Evolutionary conservation across 1,140 invertebrate species (phyloP).

Genomic region (Nymphalis io): DNA sequence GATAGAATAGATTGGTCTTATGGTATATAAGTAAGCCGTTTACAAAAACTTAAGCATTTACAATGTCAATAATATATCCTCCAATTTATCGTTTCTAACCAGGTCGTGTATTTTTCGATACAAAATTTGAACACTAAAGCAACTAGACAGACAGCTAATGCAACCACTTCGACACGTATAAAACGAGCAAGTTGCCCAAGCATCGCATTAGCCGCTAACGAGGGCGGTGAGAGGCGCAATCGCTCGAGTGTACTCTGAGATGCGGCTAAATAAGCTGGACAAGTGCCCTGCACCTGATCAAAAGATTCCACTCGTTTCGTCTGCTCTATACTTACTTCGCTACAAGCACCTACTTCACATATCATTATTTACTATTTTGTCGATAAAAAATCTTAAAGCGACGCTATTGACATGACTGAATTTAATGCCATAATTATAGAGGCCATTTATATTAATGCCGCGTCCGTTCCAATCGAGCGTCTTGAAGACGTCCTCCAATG

Average conservation of each 20-base stretch:
- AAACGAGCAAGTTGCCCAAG: constrained; percentile 24
- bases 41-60: no score
- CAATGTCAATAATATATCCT: no score
- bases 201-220: constrained; percentile 38
- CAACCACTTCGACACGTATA: constrained; percentile 36
- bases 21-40: no score
- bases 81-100: no score
- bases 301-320: constrained; percentile 16
- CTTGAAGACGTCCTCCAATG: no score
- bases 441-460: no score
- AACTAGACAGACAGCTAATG: neutral
- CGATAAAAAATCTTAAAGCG: no score
- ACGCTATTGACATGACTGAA: no score
- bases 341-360: neutral
- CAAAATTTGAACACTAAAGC: neutral
- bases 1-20: no score
- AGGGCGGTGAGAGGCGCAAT: constrained; percentile 31
- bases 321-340: neutral
- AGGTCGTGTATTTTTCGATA: neutral
- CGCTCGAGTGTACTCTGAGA: constrained; percentile 28
- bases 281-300: constrained; percentile 16
- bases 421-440: no score
- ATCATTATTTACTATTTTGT: neutral
- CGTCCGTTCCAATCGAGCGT: no score
- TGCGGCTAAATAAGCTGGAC: constrained; percentile 35